Evolutionary conservation across 2,113 vertebrate species (phyloP), one percentile per base, ranked within the genome.

Genomic region (Pachycephala philippinensis): DNA sequence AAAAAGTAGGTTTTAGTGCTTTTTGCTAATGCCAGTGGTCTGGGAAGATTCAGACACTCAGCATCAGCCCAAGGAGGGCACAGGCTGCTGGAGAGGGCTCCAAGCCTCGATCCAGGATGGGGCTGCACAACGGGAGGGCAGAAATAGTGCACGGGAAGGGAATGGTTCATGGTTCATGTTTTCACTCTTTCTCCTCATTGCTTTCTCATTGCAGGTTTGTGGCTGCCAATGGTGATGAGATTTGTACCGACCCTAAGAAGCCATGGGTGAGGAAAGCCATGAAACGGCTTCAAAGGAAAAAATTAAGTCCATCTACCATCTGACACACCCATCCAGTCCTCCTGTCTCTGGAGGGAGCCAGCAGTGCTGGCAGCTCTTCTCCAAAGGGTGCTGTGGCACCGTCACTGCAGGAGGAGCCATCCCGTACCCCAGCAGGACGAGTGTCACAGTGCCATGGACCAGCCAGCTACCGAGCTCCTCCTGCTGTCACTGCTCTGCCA

Each of bases 181-280:
- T n/a, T 77, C 39, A 88, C 49, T 26, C 26, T 15, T 60, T 39
- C 50, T 24, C 31, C 53, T 89, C 40, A n/a, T n/a, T n/a, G 3
- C 49, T 47, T 54, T 28, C 68, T 81, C 4, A 1, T 30, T 65
- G 64, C 72, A 96, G 96, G 52, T 3, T 97, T 35, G 42, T 95
- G 69, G 1, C 50, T n/a, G 47, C 8, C 39, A 27, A 0, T 0
- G 72, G 56, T 33, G 16, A 1, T 0, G 0, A 22, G 30, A 1
- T 97, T 59, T 97, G 96, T 0, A 21, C 26, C 0, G 7, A 96
- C 52, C 95, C 95, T 7, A 1, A n/a, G 26, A 59, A 28, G 26
- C 0, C 1, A 11, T 96, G 95, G 93, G 96, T 96, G 77, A 28
- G 44, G 18, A 95, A 0, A 50, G 13, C 4, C 30, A 31, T 84